Evolutionary conservation across 2,113 vertebrate species (phyloP).

Genomic region (Tetrao urogallus): DNA sequence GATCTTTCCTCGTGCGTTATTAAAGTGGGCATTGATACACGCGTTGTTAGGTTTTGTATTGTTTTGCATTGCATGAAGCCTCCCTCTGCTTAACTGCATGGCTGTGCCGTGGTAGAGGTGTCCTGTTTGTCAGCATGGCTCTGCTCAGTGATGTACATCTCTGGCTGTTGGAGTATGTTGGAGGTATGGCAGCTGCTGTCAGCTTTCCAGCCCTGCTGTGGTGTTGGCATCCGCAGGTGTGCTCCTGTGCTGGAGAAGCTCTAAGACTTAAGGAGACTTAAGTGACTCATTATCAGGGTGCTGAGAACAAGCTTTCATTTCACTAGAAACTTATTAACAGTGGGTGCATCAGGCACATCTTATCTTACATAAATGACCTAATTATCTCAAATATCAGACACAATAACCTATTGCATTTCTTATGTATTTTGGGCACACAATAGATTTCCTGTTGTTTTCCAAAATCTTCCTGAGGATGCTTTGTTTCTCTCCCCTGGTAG

Average conservation of each 20-base stretch:
- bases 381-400: not conserved
- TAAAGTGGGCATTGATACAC: not conserved
- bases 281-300: not conserved
- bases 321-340: not conserved
- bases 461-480: not conserved
- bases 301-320: not conserved
- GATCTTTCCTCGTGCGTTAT: not conserved
- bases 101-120: not conserved
- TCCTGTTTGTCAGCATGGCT: not conserved
- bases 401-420: not conserved
- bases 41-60: not conserved
- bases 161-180: not conserved
- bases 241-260: not conserved
- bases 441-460: not conserved
- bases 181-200: not conserved
- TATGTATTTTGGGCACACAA: rapidly evolving
- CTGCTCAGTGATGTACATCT: rapidly evolving
- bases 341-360: not conserved
- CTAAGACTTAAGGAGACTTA: not conserved
- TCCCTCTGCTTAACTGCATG: not conserved
- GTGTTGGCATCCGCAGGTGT: not conserved
- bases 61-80: not conserved
- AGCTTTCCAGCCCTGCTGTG: not conserved
- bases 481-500: not conserved
- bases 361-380: not conserved